These are phyloP conservation scores for Acronicta aceris DNA, from an alignment of 2,888 invertebrate species.

Conservation along the genomic window DNA sequence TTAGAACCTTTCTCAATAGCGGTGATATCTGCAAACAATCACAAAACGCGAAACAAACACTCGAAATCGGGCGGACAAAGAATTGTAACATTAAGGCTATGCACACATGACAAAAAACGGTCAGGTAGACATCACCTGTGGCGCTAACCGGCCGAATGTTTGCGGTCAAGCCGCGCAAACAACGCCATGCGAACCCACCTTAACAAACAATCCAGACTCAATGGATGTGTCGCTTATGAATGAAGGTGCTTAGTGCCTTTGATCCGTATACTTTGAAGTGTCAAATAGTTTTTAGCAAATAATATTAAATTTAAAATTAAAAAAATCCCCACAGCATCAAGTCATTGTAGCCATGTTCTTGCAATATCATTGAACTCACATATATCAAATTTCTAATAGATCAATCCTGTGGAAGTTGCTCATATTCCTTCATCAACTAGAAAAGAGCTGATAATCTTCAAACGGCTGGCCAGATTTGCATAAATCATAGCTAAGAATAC, in stretches of 20 bases:
- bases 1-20: slow-evolving; percentile 13
- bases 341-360: no score
- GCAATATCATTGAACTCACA: no score
- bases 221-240: slow-evolving; percentile 76
- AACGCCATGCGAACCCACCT: slow-evolving; percentile 80
- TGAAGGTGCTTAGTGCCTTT: slow-evolving; percentile 69
- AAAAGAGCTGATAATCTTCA: no score
- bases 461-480: no score
- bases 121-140: slow-evolving; percentile 84
- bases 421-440: no score
- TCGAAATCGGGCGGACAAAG: slow-evolving; percentile 52
- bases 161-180: slow-evolving; percentile 72
- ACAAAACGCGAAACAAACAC: slow-evolving; percentile 47
- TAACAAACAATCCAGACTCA: slow-evolving; percentile 74
- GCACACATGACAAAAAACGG: slow-evolving; percentile 72
- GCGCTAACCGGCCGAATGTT: slow-evolving; percentile 76
- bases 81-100: slow-evolving; percentile 66
- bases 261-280: slow-evolving; percentile 44
- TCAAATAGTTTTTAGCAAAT: slow-evolving; percentile 32
- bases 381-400: no score
- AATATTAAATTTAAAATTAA: no score
- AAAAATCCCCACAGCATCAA: no score
- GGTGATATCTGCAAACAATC: slow-evolving; percentile 29
- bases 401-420: no score
- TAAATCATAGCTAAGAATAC: no score